Base-by-base conservation (phyloP, 2,888 invertebrate species). In the Drepanosiphum platanoidis region DNA sequence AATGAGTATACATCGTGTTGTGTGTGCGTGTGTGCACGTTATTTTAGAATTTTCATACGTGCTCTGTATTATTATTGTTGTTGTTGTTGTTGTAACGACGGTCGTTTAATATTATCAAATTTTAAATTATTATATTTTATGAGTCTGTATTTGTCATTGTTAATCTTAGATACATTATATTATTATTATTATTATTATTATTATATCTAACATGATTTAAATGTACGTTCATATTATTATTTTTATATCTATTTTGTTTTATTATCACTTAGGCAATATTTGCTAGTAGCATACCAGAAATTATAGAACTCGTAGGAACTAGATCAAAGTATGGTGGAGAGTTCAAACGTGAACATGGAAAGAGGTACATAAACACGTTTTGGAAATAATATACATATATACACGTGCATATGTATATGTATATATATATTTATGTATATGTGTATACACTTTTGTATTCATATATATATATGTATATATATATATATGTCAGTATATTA, bases 231-330 rank as follows among this genome's bases (percentile, higher is more conserved):
- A 30, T 72, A 18, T 68, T 36, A 30, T 52, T 46, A 68, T 71
- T 74, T 61, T 64, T 74, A 18, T 74, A 46, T 75, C 27, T 64
- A 46, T 74, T 83, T 84, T 75, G 46, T 75, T 75, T 68, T 75
- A 75, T 93, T 93, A 93, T 94, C 94, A 92, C 95, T 87, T 90
- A 97, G 97, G 98, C 98, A 93, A 97, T 98, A 94, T 99, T 99
- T 95, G 98, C 98, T 93, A 97, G 97, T 94, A 97, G 97, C 94
- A 97, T 99, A 92, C 98, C 98, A 92, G 98, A 99, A 95, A 98
- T 99, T 93, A 97, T 97, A 93, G 98, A 98, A 93, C 96, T 99
- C 93, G 96, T 98, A 93, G 97, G 98, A 92, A 96, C 96, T 94
- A 95, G 98, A 92, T 97, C 97, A 93, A 98, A 98, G 93, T 98